Conservation (phyloP, 2,797 vertebrate species). For the Microcaecilia unicolor region DNA sequence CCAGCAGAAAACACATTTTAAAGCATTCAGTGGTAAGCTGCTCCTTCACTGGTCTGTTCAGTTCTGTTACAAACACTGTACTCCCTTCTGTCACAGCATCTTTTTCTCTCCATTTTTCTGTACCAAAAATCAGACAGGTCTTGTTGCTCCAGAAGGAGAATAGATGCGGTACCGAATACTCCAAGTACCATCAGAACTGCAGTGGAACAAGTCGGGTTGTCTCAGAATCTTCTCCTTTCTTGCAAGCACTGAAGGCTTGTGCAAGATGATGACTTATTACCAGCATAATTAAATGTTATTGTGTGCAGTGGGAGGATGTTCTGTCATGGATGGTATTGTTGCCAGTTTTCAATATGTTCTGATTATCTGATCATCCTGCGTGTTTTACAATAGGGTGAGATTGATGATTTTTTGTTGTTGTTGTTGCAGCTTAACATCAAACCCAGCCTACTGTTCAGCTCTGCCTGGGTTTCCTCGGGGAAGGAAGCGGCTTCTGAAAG, state of each 20-base stretch:
- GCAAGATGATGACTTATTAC: neutral
- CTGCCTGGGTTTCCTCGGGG: too few species aligned
- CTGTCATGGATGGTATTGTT: neutral
- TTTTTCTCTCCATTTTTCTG: too few species aligned
- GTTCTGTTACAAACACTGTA: too few species aligned
- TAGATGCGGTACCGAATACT: too few species aligned
- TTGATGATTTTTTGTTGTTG: neutral
- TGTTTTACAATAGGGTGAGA: neutral
- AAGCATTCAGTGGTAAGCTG: too few species aligned
- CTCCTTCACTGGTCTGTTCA: too few species aligned
- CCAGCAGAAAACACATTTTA: too few species aligned
- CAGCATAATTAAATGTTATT: neutral
- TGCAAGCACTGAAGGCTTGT: neutral
- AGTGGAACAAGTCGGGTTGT: neutral
- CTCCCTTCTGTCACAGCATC: too few species aligned
- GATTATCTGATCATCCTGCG: neutral
- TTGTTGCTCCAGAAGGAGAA: neutral
- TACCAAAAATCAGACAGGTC: too few species aligned
- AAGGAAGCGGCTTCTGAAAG: too few species aligned
- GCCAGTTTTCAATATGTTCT: slow-evolving; percentile 1
- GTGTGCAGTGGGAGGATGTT: neutral
- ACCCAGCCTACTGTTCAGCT: too few species aligned
- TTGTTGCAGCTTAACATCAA: neutral
- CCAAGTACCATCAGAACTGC: neutral
- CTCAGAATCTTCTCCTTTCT: neutral